These are phyloP conservation scores for Centruroides vittatus DNA, from an alignment of 1,140 invertebrate species.

Conservation along the genomic window DNA sequence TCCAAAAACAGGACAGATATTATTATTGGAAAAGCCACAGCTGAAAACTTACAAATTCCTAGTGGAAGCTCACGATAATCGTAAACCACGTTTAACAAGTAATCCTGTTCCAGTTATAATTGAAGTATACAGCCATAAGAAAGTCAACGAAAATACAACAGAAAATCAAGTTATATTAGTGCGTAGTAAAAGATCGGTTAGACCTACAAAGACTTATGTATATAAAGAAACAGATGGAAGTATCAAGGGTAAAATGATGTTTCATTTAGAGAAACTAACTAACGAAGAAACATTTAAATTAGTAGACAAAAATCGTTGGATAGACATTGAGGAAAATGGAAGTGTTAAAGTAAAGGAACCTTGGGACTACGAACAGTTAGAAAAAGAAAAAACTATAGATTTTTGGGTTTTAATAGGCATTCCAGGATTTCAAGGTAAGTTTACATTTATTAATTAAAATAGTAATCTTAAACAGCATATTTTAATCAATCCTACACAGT, in stretches of 20 bases:
- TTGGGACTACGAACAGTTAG: slow-evolving; percentile 90
- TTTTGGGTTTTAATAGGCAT: slow-evolving; percentile 58
- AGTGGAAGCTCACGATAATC: slow-evolving; percentile 65
- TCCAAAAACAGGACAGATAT: slow-evolving; percentile 76
- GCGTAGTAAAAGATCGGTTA: slow-evolving; percentile 44
- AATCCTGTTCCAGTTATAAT: slow-evolving; percentile 7
- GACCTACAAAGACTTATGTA: slow-evolving; percentile 80
- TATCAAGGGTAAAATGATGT: slow-evolving; percentile 69
- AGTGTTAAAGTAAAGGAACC: slow-evolving; percentile 85
- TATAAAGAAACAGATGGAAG: slow-evolving; percentile 82
- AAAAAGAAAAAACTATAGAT: slow-evolving; percentile 89
- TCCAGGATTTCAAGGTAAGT: slow-evolving; percentile 14
- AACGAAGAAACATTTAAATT: slow-evolving; percentile 86
- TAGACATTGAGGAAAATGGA: slow-evolving; percentile 77
- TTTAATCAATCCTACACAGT: no score
- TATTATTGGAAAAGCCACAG: slow-evolving; percentile 44
- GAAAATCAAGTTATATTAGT: background rate
- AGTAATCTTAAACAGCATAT: no score
- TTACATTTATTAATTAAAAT: background rate
- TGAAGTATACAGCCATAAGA: slow-evolving; percentile 10
- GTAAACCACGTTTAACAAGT: slow-evolving; percentile 45
- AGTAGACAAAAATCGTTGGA: slow-evolving; percentile 66
- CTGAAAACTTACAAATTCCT: slow-evolving; percentile 26
- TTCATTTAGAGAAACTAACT: slow-evolving; percentile 79
- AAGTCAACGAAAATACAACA: background rate